These are phyloP conservation scores for Chamaedrilus cognettii DNA, from an alignment of 2,888 invertebrate genomes.

Conservation along the genomic window DNA sequence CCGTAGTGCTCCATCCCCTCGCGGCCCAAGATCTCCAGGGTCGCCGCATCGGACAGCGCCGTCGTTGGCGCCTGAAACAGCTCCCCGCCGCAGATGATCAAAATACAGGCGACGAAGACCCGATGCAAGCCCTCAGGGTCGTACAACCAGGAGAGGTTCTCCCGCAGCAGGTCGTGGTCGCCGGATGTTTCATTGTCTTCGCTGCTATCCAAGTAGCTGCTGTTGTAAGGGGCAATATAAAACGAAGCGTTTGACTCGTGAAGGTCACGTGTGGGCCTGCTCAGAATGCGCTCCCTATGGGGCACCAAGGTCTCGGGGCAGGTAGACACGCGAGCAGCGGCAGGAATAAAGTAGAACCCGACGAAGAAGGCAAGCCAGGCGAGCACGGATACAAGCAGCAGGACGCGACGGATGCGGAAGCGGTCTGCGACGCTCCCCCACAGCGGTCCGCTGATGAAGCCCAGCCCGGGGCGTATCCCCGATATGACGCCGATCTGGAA, in stretches of 20 bases:
- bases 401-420: conserved; percentile 18
- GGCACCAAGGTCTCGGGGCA: neutral
- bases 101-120: conserved; percentile 13
- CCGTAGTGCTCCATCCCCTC: conserved; percentile 25
- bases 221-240: neutral
- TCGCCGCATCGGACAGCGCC: conserved; percentile 29
- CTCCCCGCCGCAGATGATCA: conserved; percentile 31
- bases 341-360: conserved; percentile 22
- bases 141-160: conserved; percentile 30
- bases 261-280: neutral
- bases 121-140: conserved; percentile 2
- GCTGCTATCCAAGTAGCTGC: neutral
- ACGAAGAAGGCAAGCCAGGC: conserved; percentile 28
- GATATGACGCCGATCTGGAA: conserved; percentile 31
- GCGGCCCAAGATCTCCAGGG: conserved; percentile 25
- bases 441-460: conserved; percentile 29
- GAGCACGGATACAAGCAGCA: conserved; percentile 28
- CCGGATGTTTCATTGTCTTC: neutral
- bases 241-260: neutral
- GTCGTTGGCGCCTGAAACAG: conserved; percentile 33
- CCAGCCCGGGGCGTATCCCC: conserved; percentile 31
- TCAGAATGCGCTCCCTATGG: neutral
- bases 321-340: conserved; percentile 8
- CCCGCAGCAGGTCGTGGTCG: conserved; percentile 15
- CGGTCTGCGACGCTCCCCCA: conserved; percentile 32